Percentiles rank a stretch among this genome's conserved stretches.
Evolutionary conservation across 2,888 invertebrate species (phyloP).

Genomic region (Agriopis aurantiaria): DNA sequence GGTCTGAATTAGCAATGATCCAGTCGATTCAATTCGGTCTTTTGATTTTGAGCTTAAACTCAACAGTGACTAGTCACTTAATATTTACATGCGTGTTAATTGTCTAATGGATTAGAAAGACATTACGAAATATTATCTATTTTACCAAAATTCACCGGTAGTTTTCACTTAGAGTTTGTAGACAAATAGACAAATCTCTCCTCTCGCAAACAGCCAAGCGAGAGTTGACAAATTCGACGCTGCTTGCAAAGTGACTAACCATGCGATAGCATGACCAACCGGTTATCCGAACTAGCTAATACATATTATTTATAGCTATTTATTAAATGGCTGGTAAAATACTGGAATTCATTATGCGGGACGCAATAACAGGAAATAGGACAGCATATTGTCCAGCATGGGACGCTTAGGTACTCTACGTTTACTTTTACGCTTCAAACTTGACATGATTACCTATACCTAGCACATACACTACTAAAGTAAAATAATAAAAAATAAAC

Average conservation of each 20-base stretch:
- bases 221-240: constrained; percentile 24
- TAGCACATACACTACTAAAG: too few species aligned
- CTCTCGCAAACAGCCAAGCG: constrained; percentile 24
- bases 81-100: constrained; percentile 4
- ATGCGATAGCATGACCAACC: background rate
- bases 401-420: too few species aligned
- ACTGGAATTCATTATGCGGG: too few species aligned
- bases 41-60: constrained; percentile 1
- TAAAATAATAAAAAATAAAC: too few species aligned
- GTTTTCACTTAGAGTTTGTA: constrained; percentile 26
- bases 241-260: constrained; percentile 15
- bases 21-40: background rate
- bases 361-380: too few species aligned
- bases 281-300: background rate
- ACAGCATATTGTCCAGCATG: too few species aligned
- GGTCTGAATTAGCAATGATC: background rate
- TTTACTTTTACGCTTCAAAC: too few species aligned
- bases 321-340: background rate
- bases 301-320: too few species aligned
- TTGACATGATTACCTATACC: too few species aligned
- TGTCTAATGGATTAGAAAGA: constrained; percentile 19
- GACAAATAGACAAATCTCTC: constrained; percentile 33
- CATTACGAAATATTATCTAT: constrained; percentile 16
- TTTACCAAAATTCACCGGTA: constrained; percentile 18
- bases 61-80: background rate